Evolutionary conservation across 1,140 invertebrate genomes (phyloP).

Genomic region (Eupeodes corollae): DNA sequence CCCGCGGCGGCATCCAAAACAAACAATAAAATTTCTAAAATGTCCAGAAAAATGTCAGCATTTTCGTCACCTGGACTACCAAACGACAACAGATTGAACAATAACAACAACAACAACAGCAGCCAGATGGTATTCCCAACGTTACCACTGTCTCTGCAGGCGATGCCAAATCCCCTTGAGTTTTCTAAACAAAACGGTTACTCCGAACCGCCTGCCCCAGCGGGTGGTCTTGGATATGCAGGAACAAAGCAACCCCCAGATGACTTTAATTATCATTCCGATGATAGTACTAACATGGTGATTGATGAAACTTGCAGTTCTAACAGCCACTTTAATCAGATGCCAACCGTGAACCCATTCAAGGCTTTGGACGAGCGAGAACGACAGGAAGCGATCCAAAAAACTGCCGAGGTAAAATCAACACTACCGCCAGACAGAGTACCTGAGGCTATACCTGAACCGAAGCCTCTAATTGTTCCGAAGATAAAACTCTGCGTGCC

Average conservation of each 20-base stretch:
- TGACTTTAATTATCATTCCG: neutral
- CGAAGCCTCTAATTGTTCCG: constrained; percentile 33
- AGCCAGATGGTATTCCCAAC: no score
- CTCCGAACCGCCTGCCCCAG: neutral
- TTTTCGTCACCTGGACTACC: no score
- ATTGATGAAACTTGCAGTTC: constrained; percentile 11
- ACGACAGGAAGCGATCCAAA: neutral
- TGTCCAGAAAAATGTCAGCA: no score
- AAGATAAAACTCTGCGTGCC: constrained; percentile 43
- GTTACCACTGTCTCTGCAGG: no score
- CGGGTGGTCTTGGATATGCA: neutral
- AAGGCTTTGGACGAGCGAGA: neutral
- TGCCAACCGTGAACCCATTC: neutral
- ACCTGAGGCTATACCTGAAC: neutral
- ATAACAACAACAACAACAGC: no score
- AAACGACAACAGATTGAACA: no score
- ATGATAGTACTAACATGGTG: constrained; percentile 10
- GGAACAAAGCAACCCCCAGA: neutral
- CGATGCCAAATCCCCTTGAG: no score
- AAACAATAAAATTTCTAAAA: no score
- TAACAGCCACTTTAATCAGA: neutral
- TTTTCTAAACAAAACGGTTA: no score
- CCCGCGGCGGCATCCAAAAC: constrained; percentile 1
- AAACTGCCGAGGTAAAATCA: neutral
- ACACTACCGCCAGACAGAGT: constrained; percentile 2